A percentile compares a stretch with the other conserved stretches of the same genome.
These are phyloP conservation scores for Ethmia dodecea DNA, from an alignment of 2,888 invertebrate genomes.

Conservation along the genomic window DNA sequence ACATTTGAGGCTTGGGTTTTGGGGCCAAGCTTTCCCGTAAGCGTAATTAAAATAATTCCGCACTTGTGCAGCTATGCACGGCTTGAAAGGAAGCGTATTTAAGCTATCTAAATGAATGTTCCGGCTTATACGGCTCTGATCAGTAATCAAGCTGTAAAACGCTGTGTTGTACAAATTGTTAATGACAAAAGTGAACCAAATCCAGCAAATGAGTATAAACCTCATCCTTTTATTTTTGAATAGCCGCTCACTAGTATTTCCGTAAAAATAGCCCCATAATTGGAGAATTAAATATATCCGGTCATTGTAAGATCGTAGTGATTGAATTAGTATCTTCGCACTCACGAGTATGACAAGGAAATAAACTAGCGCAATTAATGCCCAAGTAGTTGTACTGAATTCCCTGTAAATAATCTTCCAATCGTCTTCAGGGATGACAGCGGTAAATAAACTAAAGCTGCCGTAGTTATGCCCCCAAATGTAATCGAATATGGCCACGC, in stretches of 20 bases:
- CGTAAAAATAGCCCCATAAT: constrained; percentile 16
- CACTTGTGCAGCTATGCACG: not conserved
- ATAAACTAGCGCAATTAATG: constrained; percentile 1
- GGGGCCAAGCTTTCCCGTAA: not conserved
- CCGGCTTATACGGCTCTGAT: not conserved
- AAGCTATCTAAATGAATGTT: not conserved
- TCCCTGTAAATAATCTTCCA: constrained; percentile 13
- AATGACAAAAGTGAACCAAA: constrained; percentile 18
- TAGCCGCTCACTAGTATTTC: constrained; percentile 8
- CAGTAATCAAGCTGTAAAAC: constrained; percentile 16
- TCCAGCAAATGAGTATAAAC: constrained; percentile 15
- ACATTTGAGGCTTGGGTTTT: not conserved
- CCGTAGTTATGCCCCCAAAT: constrained; percentile 8
- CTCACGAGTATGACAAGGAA: not conserved
- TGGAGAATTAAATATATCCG: constrained; percentile 3
- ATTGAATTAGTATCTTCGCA: not conserved
- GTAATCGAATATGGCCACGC: constrained; percentile 12
- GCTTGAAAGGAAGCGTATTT: constrained; percentile 1
- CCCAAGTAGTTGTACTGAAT: constrained; percentile 5
- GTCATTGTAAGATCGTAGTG: not conserved
- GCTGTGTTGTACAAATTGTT: constrained; percentile 18
- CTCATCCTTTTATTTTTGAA: constrained; percentile 7
- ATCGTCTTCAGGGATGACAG: not conserved
- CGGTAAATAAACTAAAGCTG: constrained; percentile 3
- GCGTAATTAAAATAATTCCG: not conserved